Evolutionary conservation across 2,113 vertebrate species (phyloP), one percentile per base, ranked within the genome.

Genomic region (Periophthalmodon schlosseri): DNA sequence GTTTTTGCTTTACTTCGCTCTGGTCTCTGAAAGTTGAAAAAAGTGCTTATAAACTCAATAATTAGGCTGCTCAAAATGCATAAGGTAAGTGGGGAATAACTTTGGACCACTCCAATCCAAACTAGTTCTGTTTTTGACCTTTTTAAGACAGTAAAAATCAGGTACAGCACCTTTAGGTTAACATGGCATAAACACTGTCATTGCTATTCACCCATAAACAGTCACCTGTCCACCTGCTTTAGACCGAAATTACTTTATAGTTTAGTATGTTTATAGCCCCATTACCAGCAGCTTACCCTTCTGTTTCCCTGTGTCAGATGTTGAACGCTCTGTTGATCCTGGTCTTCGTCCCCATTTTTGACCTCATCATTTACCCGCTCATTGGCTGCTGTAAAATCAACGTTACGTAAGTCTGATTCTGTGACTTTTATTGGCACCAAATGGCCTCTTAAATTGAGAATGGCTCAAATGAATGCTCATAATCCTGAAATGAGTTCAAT

Each of bases 301-400:
- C 54, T 28, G 44, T 73, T 70, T 56, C 39, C 74, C 60, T 58
- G 66, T 20, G 79, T 5, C 91, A 99, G 98, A 96, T 97, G 84
- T 84, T 99, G 90, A 99, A 99, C 68, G 94, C 98, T 74, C 88
- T 99, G 88, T 90, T 99, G 91, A 98, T 99, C 86, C 95, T 99
- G 76, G 36, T 97, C 81, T 97, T 99, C 75, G 94, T 98, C 73
- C 97, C 97, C 8, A 68, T 98, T 84, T 99, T 99, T 91, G 98
- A 99, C 87, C 89, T 98, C 88, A 88, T 95, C 39, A 82, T 99
- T 70, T 99, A 99, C 82, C 98, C 96, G 2, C 94, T 99, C 50
- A 66, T 97, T 44, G 84, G 86, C 79, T 90, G 94, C 74, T 97
- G 96, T 88, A 94, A 93, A 86, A 92, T 98, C 87, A 95, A 95